Conservation (phyloP, 1,140 invertebrate genomes). For the Diorhabda elongata region DNA sequence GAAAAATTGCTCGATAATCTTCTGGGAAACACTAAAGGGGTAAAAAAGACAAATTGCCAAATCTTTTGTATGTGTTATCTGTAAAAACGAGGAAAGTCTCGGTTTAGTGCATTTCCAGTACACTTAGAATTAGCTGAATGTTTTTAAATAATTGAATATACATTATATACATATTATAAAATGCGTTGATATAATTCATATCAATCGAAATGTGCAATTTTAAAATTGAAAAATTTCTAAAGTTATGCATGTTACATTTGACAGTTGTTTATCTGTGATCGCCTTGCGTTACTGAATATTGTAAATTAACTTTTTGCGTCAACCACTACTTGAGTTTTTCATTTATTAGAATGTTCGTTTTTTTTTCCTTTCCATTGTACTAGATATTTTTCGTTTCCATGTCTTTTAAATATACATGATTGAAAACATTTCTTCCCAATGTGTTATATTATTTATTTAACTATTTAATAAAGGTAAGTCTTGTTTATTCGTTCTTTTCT, state of each 20-base stretch:
- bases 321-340: slow-evolving; percentile 27
- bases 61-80: not conserved
- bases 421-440: slow-evolving; percentile 27
- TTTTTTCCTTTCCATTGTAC: slow-evolving; percentile 40
- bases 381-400: slow-evolving; percentile 38
- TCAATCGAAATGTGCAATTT: slow-evolving; percentile 47
- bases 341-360: slow-evolving; percentile 28
- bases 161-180: slow-evolving; percentile 46
- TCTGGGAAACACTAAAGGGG: not conserved
- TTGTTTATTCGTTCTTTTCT: slow-evolving; percentile 6
- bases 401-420: slow-evolving; percentile 38
- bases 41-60: not conserved
- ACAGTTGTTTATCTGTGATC: slow-evolving; percentile 48
- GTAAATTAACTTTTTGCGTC: slow-evolving; percentile 25
- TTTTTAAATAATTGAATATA: slow-evolving; percentile 48
- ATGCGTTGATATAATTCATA: slow-evolving; percentile 48
- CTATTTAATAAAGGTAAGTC: slow-evolving; percentile 21
- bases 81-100: not conserved
- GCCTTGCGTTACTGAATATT: slow-evolving; percentile 39
- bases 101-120: slow-evolving; percentile 38
- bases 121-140: slow-evolving; percentile 45
- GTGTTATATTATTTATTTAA: slow-evolving; percentile 20
- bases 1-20: not conserved
- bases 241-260: slow-evolving; percentile 46
- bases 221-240: slow-evolving; percentile 37